Conservation (phyloP, 2,113 vertebrate species). For the Synchiropus splendidus region DNA sequence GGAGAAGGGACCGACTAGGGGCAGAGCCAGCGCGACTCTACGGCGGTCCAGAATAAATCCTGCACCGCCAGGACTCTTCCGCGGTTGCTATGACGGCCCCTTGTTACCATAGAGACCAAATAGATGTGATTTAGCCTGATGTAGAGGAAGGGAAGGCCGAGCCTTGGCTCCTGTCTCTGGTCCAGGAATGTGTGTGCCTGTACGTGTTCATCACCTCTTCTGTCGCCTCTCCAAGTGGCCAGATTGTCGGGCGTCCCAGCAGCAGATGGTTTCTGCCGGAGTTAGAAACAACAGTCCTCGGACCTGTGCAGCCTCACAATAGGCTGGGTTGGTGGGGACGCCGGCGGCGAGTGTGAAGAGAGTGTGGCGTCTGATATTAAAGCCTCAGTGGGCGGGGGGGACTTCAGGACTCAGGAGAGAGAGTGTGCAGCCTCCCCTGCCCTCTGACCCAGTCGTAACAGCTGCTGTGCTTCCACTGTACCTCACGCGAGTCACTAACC, state of each 20-base stretch:
- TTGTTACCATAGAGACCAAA: constrained; percentile 69
- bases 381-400: too few species aligned
- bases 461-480: too few species aligned
- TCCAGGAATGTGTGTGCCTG: constrained; percentile 21
- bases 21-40: too few species aligned
- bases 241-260: constrained; percentile 58
- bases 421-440: too few species aligned
- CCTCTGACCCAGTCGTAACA: too few species aligned
- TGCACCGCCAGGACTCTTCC: constrained; percentile 54
- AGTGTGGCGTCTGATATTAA: too few species aligned
- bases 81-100: constrained; percentile 65
- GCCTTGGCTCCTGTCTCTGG: constrained; percentile 21
- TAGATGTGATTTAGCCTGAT: constrained; percentile 25
- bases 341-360: too few species aligned
- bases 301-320: constrained; percentile 18
- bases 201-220: constrained; percentile 50
- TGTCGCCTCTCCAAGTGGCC: constrained; percentile 65
- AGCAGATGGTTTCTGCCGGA: constrained; percentile 63
- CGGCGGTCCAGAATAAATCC: constrained; percentile 20
- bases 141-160: too few species aligned
- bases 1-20: background rate
- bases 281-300: constrained; percentile 49
- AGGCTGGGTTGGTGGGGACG: too few species aligned
- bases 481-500: too few species aligned
- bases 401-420: too few species aligned